Evolutionary conservation across 2,888 invertebrate species (phyloP).

Genomic region (Eurytoma californica): DNA sequence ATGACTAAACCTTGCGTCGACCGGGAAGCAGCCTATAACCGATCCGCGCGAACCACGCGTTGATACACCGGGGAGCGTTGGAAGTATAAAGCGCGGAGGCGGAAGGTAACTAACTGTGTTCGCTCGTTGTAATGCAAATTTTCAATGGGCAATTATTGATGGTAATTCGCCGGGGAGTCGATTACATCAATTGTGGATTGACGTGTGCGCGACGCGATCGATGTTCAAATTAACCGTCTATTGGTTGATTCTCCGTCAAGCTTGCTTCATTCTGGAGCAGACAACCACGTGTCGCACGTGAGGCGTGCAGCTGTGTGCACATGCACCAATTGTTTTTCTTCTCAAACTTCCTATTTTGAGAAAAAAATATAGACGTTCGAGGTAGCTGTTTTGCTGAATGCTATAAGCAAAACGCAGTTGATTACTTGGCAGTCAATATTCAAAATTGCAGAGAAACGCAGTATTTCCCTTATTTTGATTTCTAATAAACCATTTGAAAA

Average conservation of each 20-base stretch:
- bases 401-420: background rate
- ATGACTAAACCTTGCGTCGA: conserved; percentile 15
- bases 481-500: background rate
- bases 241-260: conserved; percentile 3
- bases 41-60: too few species aligned
- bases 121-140: conserved; percentile 33
- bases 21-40: too few species aligned
- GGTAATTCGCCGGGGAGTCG: conserved; percentile 32
- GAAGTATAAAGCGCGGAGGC: too few species aligned
- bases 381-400: background rate
- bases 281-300: too few species aligned
- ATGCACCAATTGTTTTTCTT: too few species aligned
- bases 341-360: background rate
- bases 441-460: background rate
- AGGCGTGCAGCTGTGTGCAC: too few species aligned
- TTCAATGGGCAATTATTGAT: conserved; percentile 29
- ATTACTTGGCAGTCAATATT: background rate
- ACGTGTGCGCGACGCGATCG: conserved; percentile 20
- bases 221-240: conserved; percentile 32
- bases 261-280: background rate
- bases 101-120: too few species aligned
- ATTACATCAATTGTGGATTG: conserved; percentile 41
- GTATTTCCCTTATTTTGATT: background rate
- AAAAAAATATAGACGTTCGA: background rate
- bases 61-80: background rate